These are phyloP conservation scores for Candoia aspera DNA, from an alignment of 2,113 vertebrate genomes.

Conservation along the genomic window DNA sequence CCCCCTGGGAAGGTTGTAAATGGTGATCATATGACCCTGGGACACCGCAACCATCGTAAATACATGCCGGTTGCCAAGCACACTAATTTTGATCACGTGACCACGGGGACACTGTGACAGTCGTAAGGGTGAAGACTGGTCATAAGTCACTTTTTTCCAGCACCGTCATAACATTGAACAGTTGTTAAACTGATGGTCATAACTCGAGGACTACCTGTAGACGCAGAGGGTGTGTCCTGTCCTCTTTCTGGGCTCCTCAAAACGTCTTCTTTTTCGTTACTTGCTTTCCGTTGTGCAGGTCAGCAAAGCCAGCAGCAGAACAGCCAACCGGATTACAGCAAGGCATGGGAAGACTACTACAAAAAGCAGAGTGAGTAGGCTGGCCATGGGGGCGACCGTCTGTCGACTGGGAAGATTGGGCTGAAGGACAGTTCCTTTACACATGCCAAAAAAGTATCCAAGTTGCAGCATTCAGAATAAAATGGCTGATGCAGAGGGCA, in stretches of 20 bases:
- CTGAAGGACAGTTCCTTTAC: neutral
- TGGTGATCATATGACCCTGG: too few species aligned
- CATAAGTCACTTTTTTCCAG: too few species aligned
- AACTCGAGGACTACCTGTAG: neutral
- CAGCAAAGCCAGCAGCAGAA: conserved; percentile 93
- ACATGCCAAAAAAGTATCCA: neutral
- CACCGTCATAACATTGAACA: too few species aligned
- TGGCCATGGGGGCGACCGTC: neutral
- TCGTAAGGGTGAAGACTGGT: too few species aligned
- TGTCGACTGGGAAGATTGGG: neutral
- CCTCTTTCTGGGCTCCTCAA: neutral
- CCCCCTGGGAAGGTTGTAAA: too few species aligned
- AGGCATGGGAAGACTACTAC: conserved; percentile 94
- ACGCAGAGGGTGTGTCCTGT: neutral
- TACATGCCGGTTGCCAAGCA: too few species aligned
- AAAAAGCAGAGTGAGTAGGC: conserved; percentile 87
- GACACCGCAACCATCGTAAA: too few species aligned
- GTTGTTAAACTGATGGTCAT: too few species aligned
- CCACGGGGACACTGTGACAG: too few species aligned
- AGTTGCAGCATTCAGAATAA: neutral
- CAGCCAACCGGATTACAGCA: conserved; percentile 90
- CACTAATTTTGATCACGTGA: too few species aligned
- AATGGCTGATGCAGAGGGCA: neutral
- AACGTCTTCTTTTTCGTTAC: neutral
- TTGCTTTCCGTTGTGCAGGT: conserved; percentile 76